Base-by-base conservation (phyloP, 2,888 invertebrate species). In the Lithophane semibrunnea region DNA sequence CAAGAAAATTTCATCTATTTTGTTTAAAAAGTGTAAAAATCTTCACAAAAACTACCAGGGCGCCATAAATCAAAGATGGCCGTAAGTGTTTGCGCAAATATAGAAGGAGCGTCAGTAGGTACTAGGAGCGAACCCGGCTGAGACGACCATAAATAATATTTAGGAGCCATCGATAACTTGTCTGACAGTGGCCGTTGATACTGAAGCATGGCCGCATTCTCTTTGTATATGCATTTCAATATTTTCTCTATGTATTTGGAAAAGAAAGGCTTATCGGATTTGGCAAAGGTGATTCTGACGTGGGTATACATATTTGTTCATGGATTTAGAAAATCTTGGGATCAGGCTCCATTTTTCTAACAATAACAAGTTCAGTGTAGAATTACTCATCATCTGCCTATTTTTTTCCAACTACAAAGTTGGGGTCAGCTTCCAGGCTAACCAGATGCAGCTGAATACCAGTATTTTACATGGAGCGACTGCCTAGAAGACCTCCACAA, bases 111-210 rank as follows among this genome's bases (percentile, higher is more conserved):
- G 88, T 91, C 91, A 91, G 88, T 29, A 29, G 29, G 29, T 88
- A 85, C 86, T 88, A 78, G 84, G 85, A 91, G 85, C 89, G 88
- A 88, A 92, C 91, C 92, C 87, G 92, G 89, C 88, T 86, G 90
- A 92, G 91, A 91, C 90, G 89, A 81, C 84, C 88, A 95, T 96
- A 96, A 96, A 96, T 96, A 94, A 94, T 94, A 93, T 94, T 93
- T 92, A 93, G 92, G 86, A 87, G 88, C 90, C 90, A 91, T 92
- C 92, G 91, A 93, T 93, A 92, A 91, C 89, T 67, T 77, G 85
- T 85, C 88, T 86, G 90, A 89, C 91, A 89, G 73, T 86, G 85
- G 78, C 80, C 83, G 81, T 82, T 90, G 90, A 92, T 91, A 88
- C 89, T 91, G 88, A 92, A 88, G 88, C 83, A 91, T 91, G 84